These are phyloP conservation scores for Lindbergichthys nudifrons DNA, from an alignment of 2,797 vertebrate species.

Conservation along the genomic window DNA sequence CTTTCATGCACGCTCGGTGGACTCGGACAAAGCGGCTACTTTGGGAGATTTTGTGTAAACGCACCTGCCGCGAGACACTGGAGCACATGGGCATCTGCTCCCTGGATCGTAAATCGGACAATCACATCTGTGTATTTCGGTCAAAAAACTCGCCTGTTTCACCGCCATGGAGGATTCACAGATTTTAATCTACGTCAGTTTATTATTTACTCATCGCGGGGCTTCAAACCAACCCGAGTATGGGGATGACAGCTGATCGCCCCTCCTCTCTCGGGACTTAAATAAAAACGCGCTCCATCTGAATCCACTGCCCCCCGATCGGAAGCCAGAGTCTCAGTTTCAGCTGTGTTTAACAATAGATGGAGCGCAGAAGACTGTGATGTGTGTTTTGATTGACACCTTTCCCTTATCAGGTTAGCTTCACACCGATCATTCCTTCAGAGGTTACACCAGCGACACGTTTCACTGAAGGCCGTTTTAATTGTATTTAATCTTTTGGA, in stretches of 20 bases:
- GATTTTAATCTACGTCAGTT: constrained; percentile 20
- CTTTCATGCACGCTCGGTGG: constrained; percentile 18
- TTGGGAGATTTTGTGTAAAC: constrained; percentile 44
- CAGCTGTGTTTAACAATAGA: constrained; percentile 66
- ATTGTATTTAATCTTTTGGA: constrained; percentile 28
- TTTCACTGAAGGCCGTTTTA: constrained; percentile 24
- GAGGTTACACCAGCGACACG: background rate
- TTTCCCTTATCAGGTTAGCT: constrained; percentile 39
- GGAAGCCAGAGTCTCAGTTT: constrained; percentile 46
- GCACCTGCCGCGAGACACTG: constrained; percentile 68
- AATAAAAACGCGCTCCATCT: constrained; percentile 73
- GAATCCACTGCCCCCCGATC: constrained; percentile 37
- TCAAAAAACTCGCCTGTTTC: background rate
- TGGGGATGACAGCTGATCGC: constrained; percentile 77
- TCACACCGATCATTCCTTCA: background rate
- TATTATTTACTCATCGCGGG: constrained; percentile 34
- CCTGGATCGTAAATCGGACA: constrained; percentile 38
- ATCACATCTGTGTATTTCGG: constrained; percentile 13
- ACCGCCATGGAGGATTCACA: constrained; percentile 41
- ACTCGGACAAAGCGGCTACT: constrained; percentile 54
- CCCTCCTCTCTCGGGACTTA: constrained; percentile 74
- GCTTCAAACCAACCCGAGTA: constrained; percentile 48
- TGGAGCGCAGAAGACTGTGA: constrained; percentile 51
- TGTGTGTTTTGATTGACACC: constrained; percentile 41
- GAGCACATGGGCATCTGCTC: constrained; percentile 63